Evolutionary conservation across 2,797 vertebrate genomes (phyloP).

Genomic region (Cirrhinus molitorella): DNA sequence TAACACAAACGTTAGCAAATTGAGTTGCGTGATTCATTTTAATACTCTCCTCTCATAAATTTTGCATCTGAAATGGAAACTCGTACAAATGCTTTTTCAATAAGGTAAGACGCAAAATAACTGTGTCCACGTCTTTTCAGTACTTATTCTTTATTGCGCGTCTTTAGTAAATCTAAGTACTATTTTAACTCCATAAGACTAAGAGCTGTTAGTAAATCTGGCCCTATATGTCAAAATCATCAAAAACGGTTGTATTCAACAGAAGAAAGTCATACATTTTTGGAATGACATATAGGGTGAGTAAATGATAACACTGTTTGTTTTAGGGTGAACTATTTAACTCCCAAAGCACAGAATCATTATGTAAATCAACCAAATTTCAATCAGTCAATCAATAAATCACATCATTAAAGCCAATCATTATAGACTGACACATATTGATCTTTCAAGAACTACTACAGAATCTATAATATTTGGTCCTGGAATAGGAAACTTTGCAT

Average conservation of each 20-base stretch:
- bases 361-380: conserved; percentile 16
- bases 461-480: conserved; percentile 51
- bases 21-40: too few relatives aligned
- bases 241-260: neutral
- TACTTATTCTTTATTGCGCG: too few relatives aligned
- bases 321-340: conserved; percentile 9
- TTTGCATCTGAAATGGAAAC: too few relatives aligned
- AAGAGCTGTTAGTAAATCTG: too few relatives aligned
- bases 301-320: neutral
- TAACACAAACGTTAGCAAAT: too few relatives aligned
- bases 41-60: too few relatives aligned
- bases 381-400: conserved; percentile 9
- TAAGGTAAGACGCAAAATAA: too few relatives aligned
- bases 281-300: neutral
- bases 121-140: too few relatives aligned
- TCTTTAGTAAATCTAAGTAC: too few relatives aligned
- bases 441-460: neutral
- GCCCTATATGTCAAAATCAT: neutral
- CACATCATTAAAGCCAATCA: conserved; percentile 20
- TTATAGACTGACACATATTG: conserved; percentile 11
- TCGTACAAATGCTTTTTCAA: too few relatives aligned
- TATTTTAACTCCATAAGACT: too few relatives aligned
- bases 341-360: conserved; percentile 9
- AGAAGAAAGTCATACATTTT: neutral
- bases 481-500: conserved; percentile 69